phyloP scores from a whole-genome alignment of 2,797 vertebrate genomes.

The Danio jaintianensis region DNA sequence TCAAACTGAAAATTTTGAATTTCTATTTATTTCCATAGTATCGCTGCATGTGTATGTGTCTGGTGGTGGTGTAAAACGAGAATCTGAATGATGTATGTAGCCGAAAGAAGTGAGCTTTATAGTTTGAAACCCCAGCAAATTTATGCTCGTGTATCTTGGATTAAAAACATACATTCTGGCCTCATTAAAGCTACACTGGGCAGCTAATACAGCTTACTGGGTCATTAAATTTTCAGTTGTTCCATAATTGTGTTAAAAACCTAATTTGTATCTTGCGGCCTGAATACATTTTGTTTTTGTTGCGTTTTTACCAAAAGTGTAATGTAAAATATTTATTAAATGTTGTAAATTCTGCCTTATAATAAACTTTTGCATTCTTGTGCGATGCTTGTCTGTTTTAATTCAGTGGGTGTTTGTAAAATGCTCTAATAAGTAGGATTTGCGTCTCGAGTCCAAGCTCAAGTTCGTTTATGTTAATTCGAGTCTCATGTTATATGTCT shows the following conservation, averaged over 20 bases:
- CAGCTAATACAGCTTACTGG: constrained; percentile 1
- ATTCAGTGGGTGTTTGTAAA: background rate
- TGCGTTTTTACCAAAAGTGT: background rate
- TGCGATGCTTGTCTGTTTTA: background rate
- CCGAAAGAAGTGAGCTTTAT: background rate
- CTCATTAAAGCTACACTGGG: background rate
- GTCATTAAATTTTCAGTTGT: background rate
- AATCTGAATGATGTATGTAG: background rate
- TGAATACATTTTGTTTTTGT: background rate
- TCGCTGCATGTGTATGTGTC: background rate
- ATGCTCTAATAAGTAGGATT: background rate
- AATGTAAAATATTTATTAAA: constrained; percentile 45
- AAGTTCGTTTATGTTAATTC: constrained; percentile 68
- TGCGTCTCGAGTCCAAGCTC: constrained; percentile 55
- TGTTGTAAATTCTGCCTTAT: constrained; percentile 32
- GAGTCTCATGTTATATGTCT: no score
- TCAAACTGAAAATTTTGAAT: background rate
- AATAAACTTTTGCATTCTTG: constrained; percentile 22
- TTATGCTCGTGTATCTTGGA: background rate
- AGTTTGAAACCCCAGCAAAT: background rate
- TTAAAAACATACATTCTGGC: background rate
- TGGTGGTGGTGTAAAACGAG: background rate
- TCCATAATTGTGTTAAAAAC: background rate
- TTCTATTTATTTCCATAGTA: constrained; percentile 22
- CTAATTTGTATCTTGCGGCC: background rate